phyloP scores from a whole-genome alignment of 2,113 vertebrate species.

The Nothoprocta pentlandii region DNA sequence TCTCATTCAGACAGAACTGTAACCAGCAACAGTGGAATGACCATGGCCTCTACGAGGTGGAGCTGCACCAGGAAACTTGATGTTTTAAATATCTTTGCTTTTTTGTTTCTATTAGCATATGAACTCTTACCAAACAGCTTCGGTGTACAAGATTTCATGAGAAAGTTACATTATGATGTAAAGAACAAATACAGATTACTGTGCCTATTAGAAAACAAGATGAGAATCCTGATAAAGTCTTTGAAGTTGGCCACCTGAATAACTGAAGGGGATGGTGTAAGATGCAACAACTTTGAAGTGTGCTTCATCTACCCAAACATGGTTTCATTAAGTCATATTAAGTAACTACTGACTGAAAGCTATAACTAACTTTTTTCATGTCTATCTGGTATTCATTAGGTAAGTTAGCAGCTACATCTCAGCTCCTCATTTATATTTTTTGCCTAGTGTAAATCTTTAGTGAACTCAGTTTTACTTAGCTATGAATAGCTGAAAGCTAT shows the following conservation, averaged over 20 bases:
- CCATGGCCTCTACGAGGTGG: neutral
- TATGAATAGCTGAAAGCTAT: too few species aligned
- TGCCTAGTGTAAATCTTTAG: neutral
- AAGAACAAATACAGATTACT: neutral
- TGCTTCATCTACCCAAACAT: neutral
- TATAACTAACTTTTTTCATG: neutral
- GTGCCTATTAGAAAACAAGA: neutral
- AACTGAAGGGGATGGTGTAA: neutral
- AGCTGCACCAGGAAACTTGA: neutral
- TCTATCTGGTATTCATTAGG: neutral
- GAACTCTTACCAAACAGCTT: neutral
- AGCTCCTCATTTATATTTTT: neutral
- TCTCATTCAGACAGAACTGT: conserved; percentile 79
- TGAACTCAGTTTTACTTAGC: neutral
- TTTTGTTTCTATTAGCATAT: neutral
- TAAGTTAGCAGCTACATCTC: neutral
- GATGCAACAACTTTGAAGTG: neutral
- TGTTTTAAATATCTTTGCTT: neutral
- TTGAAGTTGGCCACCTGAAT: neutral
- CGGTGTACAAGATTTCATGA: neutral
- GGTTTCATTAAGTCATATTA: neutral
- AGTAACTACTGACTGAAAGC: neutral
- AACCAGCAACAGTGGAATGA: neutral
- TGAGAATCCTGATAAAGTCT: neutral
- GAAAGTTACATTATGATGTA: neutral